Conservation (phyloP, 2,888 invertebrate genomes). For the Athalia circularis region DNA sequence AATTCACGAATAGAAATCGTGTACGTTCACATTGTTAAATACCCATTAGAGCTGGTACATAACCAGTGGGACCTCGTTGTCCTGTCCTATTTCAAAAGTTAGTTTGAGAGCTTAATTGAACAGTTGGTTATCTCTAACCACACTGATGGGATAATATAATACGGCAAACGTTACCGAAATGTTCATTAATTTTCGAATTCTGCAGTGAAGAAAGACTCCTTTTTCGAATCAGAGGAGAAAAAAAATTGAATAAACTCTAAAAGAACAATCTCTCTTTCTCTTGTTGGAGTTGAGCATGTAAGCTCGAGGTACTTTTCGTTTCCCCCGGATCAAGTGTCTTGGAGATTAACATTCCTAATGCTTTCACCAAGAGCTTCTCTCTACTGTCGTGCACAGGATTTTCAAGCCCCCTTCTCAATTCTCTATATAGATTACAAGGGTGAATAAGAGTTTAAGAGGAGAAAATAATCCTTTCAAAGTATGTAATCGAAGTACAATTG, state of each 20-base stretch:
- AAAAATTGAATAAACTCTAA: not conserved
- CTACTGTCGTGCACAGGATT: not conserved
- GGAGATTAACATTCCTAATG: not conserved
- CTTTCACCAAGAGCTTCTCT: not conserved
- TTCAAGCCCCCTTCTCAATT: not conserved
- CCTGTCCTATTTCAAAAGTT: constrained; percentile 4
- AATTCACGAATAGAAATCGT: too few relatives aligned
- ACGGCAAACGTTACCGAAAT: not conserved
- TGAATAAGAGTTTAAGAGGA: not conserved
- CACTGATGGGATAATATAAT: not conserved
- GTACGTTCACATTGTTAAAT: not conserved
- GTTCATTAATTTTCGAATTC: not conserved
- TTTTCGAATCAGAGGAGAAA: too few relatives aligned
- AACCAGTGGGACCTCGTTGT: constrained; percentile 3
- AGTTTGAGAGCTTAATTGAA: constrained; percentile 35
- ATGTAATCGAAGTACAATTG: not conserved
- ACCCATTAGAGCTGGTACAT: not conserved
- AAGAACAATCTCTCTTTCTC: not conserved
- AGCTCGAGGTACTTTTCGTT: not conserved
- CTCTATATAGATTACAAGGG: not conserved
- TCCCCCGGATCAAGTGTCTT: not conserved
- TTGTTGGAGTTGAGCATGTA: not conserved
- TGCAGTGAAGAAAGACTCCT: not conserved
- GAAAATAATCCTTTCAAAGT: not conserved
- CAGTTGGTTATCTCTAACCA: constrained; percentile 21